A percentile compares a stretch with the other conserved stretches of the same genome.
These are phyloP conservation scores for Picus viridis DNA, from an alignment of 2,797 vertebrate species.

Conservation along the genomic window DNA sequence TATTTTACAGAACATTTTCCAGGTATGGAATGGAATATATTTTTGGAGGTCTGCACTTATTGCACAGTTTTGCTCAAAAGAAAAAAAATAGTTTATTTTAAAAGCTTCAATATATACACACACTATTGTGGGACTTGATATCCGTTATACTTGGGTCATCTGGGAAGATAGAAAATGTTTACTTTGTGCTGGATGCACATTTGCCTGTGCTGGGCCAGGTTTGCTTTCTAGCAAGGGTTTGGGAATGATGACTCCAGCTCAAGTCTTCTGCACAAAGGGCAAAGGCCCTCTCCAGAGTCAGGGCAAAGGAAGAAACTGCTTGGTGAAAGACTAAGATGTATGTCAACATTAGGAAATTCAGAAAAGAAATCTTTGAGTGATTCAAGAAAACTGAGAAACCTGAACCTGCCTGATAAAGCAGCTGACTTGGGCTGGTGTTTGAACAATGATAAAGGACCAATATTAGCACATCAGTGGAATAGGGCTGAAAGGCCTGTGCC, in stretches of 20 bases:
- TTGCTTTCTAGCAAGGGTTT: background rate
- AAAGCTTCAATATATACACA: background rate
- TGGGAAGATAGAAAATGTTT: background rate
- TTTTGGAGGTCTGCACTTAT: background rate
- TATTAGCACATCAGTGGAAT: background rate
- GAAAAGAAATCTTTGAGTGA: background rate
- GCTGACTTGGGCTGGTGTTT: too few species aligned
- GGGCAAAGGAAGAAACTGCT: background rate
- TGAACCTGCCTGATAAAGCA: background rate
- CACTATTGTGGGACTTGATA: background rate
- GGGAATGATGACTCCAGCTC: rapidly evolving
- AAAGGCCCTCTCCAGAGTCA: background rate
- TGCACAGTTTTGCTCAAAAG: background rate
- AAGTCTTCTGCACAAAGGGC: background rate
- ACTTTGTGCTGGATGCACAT: background rate
- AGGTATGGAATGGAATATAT: too few species aligned
- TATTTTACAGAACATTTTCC: background rate
- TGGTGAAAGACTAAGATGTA: background rate
- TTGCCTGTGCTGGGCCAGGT: background rate
- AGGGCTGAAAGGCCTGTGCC: background rate
- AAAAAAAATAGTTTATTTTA: background rate
- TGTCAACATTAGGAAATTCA: background rate
- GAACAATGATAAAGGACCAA: background rate
- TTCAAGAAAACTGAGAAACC: background rate
- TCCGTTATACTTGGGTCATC: too few species aligned